Evolutionary conservation across 35 echinoderm and acorn worm genomes (phyloP).

Genomic region (Ophiothrix spiculata): DNA sequence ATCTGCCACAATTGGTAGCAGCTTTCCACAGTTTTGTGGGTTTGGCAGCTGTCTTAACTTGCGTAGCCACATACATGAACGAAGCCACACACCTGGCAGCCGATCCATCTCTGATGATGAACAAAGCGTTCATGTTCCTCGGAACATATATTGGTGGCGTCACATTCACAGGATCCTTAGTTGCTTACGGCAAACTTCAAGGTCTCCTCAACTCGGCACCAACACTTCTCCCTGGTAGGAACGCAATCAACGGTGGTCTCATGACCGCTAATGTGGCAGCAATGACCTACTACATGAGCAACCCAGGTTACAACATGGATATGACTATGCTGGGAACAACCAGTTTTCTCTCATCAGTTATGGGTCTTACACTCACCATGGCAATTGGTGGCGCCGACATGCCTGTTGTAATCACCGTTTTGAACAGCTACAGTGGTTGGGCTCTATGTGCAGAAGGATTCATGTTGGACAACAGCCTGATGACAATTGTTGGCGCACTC

Average conservation of each 20-base stretch:
- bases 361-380: slow-evolving; percentile 93
- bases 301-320: slow-evolving; percentile 88
- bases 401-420: slow-evolving; percentile 98
- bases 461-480: slow-evolving; percentile 96
- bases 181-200: slow-evolving; percentile 96
- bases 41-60: slow-evolving; percentile 88
- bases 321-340: slow-evolving; percentile 71
- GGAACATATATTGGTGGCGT: slow-evolving; percentile 98
- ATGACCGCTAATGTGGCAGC: slow-evolving; percentile 84
- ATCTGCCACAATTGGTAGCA: slow-evolving; percentile 92
- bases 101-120: slow-evolving; percentile 87
- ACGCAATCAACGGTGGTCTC: slow-evolving; percentile 76
- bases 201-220: slow-evolving; percentile 77
- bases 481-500: slow-evolving; percentile 94
- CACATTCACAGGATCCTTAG: slow-evolving; percentile 95
- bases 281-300: slow-evolving; percentile 90
- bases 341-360: slow-evolving; percentile 82
- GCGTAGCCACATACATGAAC: slow-evolving; percentile 95
- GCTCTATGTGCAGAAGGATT: slow-evolving; percentile 98
- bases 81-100: slow-evolving; percentile 75
- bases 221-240: slow-evolving; percentile 77
- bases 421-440: slow-evolving; percentile 99
- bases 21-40: slow-evolving; percentile 99
- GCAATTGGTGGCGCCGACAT: slow-evolving; percentile 95
- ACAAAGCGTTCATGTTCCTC: slow-evolving; percentile 89